Evolutionary conservation across 2,888 invertebrate species (phyloP).

Genomic region (Pyralis farinalis): DNA sequence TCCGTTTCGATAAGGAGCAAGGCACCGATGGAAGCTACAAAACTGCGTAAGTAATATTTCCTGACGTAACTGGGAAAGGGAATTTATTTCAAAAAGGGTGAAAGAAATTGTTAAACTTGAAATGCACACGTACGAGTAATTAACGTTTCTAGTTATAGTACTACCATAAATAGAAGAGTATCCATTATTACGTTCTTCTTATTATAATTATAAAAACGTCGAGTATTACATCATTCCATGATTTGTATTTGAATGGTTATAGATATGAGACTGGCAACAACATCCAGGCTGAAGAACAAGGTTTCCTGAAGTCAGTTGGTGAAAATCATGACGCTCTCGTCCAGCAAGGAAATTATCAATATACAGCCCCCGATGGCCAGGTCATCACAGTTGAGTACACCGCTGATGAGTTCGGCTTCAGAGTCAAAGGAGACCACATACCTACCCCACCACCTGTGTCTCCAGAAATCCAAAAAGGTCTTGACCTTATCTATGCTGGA

Average conservation of each 20-base stretch:
- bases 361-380: slow-evolving; percentile 90
- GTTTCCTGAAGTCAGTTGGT: slow-evolving; percentile 86
- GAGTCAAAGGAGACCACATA: slow-evolving; percentile 89
- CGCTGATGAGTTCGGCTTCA: slow-evolving; percentile 91
- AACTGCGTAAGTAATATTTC: slow-evolving; percentile 82
- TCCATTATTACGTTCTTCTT: too few relatives aligned
- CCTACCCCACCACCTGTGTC: slow-evolving; percentile 92
- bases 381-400: slow-evolving; percentile 88
- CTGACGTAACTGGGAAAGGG: too few relatives aligned
- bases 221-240: too few relatives aligned
- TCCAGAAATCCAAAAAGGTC: slow-evolving; percentile 91
- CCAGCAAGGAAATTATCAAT: slow-evolving; percentile 89
- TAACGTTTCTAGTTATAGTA: too few relatives aligned
- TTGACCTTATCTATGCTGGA: slow-evolving; percentile 92
- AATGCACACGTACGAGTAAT: too few relatives aligned
- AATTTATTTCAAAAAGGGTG: too few relatives aligned
- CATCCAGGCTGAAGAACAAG: slow-evolving; percentile 89
- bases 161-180: too few relatives aligned
- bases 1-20: slow-evolving; percentile 91
- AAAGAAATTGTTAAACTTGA: too few relatives aligned
- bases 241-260: slow-evolving; percentile 25
- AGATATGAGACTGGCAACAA: slow-evolving; percentile 93
- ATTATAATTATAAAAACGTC: too few relatives aligned
- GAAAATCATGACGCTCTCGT: slow-evolving; percentile 86
- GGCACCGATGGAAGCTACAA: slow-evolving; percentile 92